A percentile compares a stretch with the other conserved stretches of the same genome.
Conservation (phyloP, 2,113 vertebrate species). For the Butorides virescens region DNA sequence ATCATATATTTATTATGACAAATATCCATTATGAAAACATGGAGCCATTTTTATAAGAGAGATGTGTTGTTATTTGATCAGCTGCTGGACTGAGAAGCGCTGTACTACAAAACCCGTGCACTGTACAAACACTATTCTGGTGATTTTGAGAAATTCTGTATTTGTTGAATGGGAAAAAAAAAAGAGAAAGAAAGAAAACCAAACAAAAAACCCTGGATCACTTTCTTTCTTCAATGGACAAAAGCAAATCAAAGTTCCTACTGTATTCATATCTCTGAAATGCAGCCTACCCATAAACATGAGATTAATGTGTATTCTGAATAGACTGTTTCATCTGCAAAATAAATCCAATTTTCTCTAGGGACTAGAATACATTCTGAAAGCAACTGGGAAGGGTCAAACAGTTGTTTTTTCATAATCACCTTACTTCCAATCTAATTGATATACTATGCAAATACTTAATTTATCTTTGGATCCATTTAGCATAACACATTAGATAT, state of each 20-base stretch:
- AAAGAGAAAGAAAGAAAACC: fast-evolving
- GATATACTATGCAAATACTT: neutral
- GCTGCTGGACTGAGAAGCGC: neutral
- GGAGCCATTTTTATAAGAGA: neutral
- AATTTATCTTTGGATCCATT: neutral
- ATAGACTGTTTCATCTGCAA: neutral
- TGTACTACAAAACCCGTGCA: neutral
- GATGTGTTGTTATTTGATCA: neutral
- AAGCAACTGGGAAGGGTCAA: neutral
- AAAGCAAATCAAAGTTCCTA: neutral
- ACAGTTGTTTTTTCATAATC: neutral
- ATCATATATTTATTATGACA: neutral
- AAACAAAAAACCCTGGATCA: neutral
- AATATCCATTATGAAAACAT: neutral
- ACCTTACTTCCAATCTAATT: neutral
- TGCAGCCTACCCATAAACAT: neutral
- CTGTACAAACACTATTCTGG: neutral
- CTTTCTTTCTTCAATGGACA: neutral
- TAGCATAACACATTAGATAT: neutral
- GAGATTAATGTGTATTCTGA: neutral
- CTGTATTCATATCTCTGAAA: neutral
- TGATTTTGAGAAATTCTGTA: neutral
- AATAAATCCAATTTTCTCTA: neutral
- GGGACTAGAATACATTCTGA: neutral
- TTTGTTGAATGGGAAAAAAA: neutral